Conservation (phyloP, 1,140 invertebrate genomes). For the Teleopsis dalmanni region DNA sequence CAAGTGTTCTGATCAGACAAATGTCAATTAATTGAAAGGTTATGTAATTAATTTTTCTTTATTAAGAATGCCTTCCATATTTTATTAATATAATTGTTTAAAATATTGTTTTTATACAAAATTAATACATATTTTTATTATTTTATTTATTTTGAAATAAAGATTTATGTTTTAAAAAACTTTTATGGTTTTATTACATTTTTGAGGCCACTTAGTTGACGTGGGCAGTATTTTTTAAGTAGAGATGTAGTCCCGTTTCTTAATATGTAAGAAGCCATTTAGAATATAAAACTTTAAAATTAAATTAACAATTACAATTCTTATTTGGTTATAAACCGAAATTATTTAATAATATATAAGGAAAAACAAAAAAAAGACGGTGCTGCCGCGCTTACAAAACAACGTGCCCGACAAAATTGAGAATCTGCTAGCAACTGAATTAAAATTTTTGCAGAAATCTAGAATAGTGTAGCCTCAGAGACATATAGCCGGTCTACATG, state of each 20-base stretch:
- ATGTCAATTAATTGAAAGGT: conserved; percentile 7
- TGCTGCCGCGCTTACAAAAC: too few species aligned
- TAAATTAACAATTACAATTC: too few species aligned
- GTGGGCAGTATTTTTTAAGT: conserved; percentile 4
- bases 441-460: too few species aligned
- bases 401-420: conserved; percentile 7
- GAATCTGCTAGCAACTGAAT: conserved; percentile 8
- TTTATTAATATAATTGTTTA: background rate
- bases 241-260: conserved; percentile 20
- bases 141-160: too few species aligned
- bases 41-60: conserved; percentile 5
- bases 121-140: conserved; percentile 1
- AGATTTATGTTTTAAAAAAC: too few species aligned
- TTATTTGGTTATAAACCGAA: too few species aligned
- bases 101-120: conserved; percentile 3
- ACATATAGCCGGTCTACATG: too few species aligned
- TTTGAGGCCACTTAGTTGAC: conserved; percentile 1
- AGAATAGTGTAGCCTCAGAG: too few species aligned
- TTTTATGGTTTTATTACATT: too few species aligned
- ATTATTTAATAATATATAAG: too few species aligned
- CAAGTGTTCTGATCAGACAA: too few species aligned
- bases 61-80: background rate
- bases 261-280: conserved; percentile 32
- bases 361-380: too few species aligned
- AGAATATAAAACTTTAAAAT: conserved; percentile 4